These are phyloP conservation scores for Lasioglossum oenotherae DNA, from an alignment of 2,888 invertebrate genomes.

Conservation along the genomic window DNA sequence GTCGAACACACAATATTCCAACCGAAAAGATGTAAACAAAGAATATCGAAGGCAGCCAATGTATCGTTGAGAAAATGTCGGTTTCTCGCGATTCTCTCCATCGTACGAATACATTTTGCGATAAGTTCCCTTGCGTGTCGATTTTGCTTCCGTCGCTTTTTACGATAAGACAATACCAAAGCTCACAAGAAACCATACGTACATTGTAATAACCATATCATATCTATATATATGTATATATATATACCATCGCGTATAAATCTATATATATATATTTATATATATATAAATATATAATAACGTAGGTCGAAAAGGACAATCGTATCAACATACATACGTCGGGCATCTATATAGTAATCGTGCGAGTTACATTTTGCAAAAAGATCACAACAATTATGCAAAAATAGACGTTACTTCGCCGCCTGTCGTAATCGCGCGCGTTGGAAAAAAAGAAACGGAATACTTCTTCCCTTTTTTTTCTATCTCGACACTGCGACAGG, in stretches of 20 bases:
- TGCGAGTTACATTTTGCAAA: slow-evolving; percentile 77
- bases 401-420: slow-evolving; percentile 83
- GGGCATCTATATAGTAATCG: slow-evolving; percentile 70
- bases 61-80: slow-evolving; percentile 40
- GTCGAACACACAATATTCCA: slow-evolving; percentile 61
- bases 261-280: slow-evolving; percentile 60
- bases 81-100: slow-evolving; percentile 44
- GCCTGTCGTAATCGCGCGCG: slow-evolving; percentile 40
- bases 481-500: slow-evolving; percentile 30
- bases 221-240: slow-evolving; percentile 36
- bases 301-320: slow-evolving; percentile 76
- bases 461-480: neutral
- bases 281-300: slow-evolving; percentile 70
- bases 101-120: slow-evolving; percentile 55
- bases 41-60: slow-evolving; percentile 62
- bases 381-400: slow-evolving; percentile 86
- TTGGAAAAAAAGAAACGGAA: slow-evolving; percentile 28
- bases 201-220: slow-evolving; percentile 69
- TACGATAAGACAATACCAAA: slow-evolving; percentile 74
- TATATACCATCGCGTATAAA: slow-evolving; percentile 73
- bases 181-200: slow-evolving; percentile 78
- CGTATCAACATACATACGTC: slow-evolving; percentile 74
- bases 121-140: slow-evolving; percentile 50
- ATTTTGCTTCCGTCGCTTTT: slow-evolving; percentile 51
- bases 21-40: slow-evolving; percentile 53